These are phyloP conservation scores for Theretra japonica DNA, from an alignment of 2,888 invertebrate genomes.

Conservation along the genomic window DNA sequence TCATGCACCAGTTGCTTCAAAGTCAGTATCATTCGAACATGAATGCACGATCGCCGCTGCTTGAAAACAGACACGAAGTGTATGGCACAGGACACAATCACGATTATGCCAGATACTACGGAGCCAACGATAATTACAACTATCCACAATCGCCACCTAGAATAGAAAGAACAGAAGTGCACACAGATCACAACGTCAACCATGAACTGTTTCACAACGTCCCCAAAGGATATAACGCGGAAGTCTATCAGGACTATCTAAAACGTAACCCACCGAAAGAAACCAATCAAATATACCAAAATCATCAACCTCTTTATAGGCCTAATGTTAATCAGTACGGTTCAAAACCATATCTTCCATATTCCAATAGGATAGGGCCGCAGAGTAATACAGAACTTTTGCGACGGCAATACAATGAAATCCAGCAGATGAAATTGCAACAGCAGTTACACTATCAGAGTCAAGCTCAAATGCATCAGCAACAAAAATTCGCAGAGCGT, in stretches of 20 bases:
- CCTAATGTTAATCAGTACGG: conserved; percentile 78
- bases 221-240: conserved; percentile 84
- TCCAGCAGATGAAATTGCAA: conserved; percentile 87
- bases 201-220: conserved; percentile 76
- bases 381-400: conserved; percentile 86
- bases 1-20: conserved; percentile 82
- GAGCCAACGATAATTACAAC: conserved; percentile 84
- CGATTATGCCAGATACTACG: conserved; percentile 82
- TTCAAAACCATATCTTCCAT: conserved; percentile 80
- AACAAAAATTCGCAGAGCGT: conserved; percentile 86
- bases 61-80: conserved; percentile 84
- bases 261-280: conserved; percentile 85
- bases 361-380: conserved; percentile 79
- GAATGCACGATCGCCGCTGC: conserved; percentile 79
- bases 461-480: conserved; percentile 86
- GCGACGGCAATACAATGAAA: conserved; percentile 86
- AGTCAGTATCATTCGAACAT: conserved; percentile 79
- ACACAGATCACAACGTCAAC: conserved; percentile 77
- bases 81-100: conserved; percentile 84
- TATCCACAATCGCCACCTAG: conserved; percentile 80
- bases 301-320: conserved; percentile 79
- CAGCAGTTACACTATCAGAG: conserved; percentile 87
- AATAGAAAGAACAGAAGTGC: conserved; percentile 72
- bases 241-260: conserved; percentile 83
- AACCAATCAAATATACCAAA: conserved; percentile 84